These are phyloP conservation scores for Eupeodes luniger DNA, from an alignment of 2,888 invertebrate species.

Conservation along the genomic window DNA sequence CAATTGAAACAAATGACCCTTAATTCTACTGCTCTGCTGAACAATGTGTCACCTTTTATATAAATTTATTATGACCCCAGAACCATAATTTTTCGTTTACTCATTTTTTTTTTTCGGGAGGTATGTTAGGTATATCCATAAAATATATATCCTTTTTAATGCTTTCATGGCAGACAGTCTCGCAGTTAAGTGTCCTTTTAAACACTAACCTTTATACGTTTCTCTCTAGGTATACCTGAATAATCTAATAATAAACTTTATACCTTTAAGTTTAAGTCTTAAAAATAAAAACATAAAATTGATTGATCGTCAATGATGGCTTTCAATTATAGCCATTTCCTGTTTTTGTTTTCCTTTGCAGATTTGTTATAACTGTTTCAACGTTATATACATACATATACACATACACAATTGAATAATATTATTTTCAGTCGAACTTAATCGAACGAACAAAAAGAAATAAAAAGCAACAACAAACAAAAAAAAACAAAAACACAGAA, in stretches of 20 bases:
- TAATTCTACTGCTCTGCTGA: too few species aligned
- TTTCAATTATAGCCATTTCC: not conserved
- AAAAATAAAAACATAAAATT: slow-evolving; percentile 5
- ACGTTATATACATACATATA: too few species aligned
- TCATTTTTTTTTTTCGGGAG: not conserved
- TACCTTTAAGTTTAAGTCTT: not conserved
- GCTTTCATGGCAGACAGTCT: not conserved
- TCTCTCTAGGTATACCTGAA: not conserved
- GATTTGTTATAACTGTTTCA: not conserved
- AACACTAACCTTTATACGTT: not conserved
- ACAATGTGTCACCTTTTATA: too few species aligned
- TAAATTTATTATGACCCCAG: too few species aligned
- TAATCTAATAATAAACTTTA: too few species aligned
- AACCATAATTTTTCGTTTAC: not conserved
- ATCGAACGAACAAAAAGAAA: not conserved
- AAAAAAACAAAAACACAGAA: not conserved
- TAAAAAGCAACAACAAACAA: not conserved
- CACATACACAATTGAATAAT: not conserved
- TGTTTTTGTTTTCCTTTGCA: not conserved
- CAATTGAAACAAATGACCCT: too few species aligned
- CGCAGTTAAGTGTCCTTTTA: not conserved
- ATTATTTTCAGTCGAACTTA: not conserved
- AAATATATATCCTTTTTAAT: not conserved
- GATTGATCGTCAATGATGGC: not conserved
- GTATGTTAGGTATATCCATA: not conserved